Base-by-base conservation (phyloP, 2,888 invertebrate genomes). In the Xestia rhomboidea region DNA sequence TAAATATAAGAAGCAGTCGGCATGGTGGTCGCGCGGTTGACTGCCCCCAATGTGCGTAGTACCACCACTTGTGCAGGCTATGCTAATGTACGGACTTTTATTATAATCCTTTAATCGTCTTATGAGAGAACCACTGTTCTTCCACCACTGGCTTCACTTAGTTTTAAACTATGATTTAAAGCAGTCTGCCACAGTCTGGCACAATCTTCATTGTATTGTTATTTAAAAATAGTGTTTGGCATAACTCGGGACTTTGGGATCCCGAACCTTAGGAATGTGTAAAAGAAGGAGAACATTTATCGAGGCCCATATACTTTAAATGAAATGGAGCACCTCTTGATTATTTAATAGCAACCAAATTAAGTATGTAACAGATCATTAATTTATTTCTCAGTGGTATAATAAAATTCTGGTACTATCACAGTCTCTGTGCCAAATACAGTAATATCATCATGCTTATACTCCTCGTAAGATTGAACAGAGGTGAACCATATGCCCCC, bases 81-180 rank as follows among this genome's bases (percentile, higher is more conserved):
- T 60, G 44, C 21, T 34, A 21, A 51, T 21, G n/a, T 63, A 27
- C 7, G 10, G 10, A 41, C 49, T 41, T n/a, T 4, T 41, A 30
- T 10, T 49, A 41, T 41, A 67, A 67, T 62, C n/a, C 30, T 60
- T 11, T 62, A 60, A 76, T 76, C n/a, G n/a, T 3, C 49, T 21
- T 67, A 41, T 60, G 49, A 10, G 2, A 13, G 18, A 18, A n/a
- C 7, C 62, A 13, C 21, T 41, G 24, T n/a, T n/a, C n/a, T n/a
- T n/a, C n/a, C n/a, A n/a, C n/a, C n/a, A n/a, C n/a, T 21, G 21
- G n/a, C 2, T n/a, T n/a, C 15, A n/a, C n/a, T 41, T 30, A 27
- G 44, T 62, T 44, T 11, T 24, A 44, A 60, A 30, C 24, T 44
- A 44, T 27, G 41, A 30, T 57, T 6, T n/a, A n/a, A 3, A 34